phyloP scores from a whole-genome alignment of 2,797 vertebrate genomes.

The Melanotaenia boesemani region DNA sequence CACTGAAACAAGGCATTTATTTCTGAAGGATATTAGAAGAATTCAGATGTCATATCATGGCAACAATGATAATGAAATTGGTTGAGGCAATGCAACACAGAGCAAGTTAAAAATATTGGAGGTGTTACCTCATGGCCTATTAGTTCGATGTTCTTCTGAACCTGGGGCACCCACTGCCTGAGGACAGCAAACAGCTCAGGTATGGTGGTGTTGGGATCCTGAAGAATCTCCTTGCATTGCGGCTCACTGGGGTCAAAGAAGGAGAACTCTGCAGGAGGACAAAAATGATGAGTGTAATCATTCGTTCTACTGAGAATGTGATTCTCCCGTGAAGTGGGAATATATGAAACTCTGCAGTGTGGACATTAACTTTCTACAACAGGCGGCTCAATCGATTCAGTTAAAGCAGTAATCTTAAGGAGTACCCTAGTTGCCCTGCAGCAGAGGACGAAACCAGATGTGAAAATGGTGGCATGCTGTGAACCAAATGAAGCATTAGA shows the following conservation, averaged over 20 bases:
- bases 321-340: background rate
- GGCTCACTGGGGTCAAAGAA: conserved; percentile 97
- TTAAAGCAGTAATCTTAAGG: conserved; percentile 52
- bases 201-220: conserved; percentile 91
- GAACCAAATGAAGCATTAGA: conserved; percentile 51
- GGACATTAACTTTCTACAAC: conserved; percentile 33
- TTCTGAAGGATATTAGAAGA: conserved; percentile 36
- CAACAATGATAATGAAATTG: background rate
- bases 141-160: conserved; percentile 93
- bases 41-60: background rate
- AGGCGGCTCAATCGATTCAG: conserved; percentile 41
- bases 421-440: conserved; percentile 45
- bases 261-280: conserved; percentile 89
- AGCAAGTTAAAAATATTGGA: background rate
- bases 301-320: background rate
- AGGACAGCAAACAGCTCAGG: conserved; percentile 97
- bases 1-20: conserved; percentile 32
- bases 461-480: conserved; percentile 34
- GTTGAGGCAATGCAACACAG: background rate
- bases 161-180: conserved; percentile 98
- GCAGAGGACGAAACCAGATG: conserved; percentile 50
- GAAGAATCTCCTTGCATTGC: conserved; percentile 92
- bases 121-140: conserved; percentile 93
- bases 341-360: conserved; percentile 18
- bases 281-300: conserved; percentile 5